Evolutionary conservation across 2,888 invertebrate genomes (phyloP).

Genomic region (Branchellion lobata): DNA sequence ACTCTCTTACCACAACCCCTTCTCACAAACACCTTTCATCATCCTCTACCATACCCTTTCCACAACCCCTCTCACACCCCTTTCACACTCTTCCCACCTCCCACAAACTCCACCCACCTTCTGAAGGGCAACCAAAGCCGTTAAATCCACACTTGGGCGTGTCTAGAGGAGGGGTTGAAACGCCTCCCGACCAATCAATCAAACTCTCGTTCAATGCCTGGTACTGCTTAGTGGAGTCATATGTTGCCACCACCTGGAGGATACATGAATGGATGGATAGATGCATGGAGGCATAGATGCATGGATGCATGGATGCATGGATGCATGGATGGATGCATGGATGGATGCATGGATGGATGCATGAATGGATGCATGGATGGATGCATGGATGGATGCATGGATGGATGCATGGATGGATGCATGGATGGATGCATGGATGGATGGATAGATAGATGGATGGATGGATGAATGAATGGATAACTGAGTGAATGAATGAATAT

Average conservation of each 20-base stretch:
- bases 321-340: not conserved
- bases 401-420: slow-evolving; percentile 12
- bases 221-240: slow-evolving; percentile 74
- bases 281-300: not conserved
- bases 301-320: not conserved
- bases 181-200: slow-evolving; percentile 81
- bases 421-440: not conserved
- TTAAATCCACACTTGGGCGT: slow-evolving; percentile 90
- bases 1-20: too few relatives aligned
- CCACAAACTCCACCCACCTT: too few relatives aligned
- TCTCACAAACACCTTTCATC: too few relatives aligned
- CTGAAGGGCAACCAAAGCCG: slow-evolving; percentile 51
- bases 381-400: slow-evolving; percentile 14
- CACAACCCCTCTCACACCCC: too few relatives aligned
- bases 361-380: slow-evolving; percentile 8
- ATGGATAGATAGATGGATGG: too few relatives aligned
- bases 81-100: too few relatives aligned
- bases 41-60: too few relatives aligned
- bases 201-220: slow-evolving; percentile 70
- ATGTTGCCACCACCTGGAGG: slow-evolving; percentile 83
- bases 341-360: not conserved
- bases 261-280: not conserved
- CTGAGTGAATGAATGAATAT: too few relatives aligned
- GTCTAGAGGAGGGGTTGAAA: slow-evolving; percentile 72
- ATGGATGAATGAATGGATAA: too few relatives aligned